These are phyloP conservation scores for Bubo bubo DNA, from an alignment of 2,113 vertebrate genomes.

Conservation along the genomic window DNA sequence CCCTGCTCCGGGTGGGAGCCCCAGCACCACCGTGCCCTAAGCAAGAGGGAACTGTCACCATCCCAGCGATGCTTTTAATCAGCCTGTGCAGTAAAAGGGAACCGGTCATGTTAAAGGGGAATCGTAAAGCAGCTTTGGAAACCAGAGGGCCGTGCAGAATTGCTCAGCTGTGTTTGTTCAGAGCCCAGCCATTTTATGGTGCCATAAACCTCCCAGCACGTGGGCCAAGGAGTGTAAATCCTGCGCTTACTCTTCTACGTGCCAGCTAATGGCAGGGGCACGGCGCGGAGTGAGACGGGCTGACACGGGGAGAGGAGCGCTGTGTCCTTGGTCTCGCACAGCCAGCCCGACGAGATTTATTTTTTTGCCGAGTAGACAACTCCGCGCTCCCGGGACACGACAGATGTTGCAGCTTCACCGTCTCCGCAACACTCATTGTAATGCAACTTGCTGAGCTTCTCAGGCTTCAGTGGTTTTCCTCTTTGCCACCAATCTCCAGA, in stretches of 20 bases:
- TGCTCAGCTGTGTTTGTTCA: neutral
- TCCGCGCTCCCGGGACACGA: neutral
- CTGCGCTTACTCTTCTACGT: neutral
- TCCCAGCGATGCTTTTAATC: neutral
- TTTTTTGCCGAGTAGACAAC: neutral
- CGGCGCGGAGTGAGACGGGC: neutral
- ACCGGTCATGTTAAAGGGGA: neutral
- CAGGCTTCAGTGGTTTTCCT: neutral
- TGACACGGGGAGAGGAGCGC: neutral
- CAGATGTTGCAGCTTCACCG: neutral
- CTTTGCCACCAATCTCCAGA: neutral
- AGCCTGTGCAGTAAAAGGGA: neutral
- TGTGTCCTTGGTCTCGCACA: neutral
- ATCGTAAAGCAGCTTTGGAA: neutral
- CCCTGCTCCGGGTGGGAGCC: fast-evolving
- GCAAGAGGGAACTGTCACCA: neutral
- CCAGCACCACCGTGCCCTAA: fast-evolving
- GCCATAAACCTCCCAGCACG: neutral
- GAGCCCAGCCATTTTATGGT: neutral
- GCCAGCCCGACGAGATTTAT: neutral
- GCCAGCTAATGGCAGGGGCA: neutral
- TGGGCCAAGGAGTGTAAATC: neutral
- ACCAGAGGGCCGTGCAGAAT: neutral
- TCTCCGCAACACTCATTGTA: neutral
- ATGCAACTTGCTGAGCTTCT: neutral